Base-by-base conservation (phyloP, 2,113 vertebrate genomes). In the Stigmatopora nigra region DNA sequence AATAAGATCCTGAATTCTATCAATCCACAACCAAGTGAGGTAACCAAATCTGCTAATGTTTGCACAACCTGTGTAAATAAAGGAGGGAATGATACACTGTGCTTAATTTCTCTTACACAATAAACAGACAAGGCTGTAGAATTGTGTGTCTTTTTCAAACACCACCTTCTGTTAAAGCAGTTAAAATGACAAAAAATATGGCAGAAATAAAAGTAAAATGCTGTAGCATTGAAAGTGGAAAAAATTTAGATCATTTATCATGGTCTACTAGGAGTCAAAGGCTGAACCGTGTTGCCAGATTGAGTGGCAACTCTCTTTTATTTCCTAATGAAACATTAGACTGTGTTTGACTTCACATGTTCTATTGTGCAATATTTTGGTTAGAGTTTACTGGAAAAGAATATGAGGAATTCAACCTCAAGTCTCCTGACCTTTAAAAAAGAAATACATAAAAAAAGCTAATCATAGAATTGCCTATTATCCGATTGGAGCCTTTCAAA, bases 31-130 rank as follows among this genome's bases (percentile, higher is more conserved):
- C 19, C n/a, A 41, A 41, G 36, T 46, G 61, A 70, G 56, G 47
- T 60, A 6, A 64, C 63, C 82, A 80, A 71, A 64, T 61, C 66
- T 20, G 56, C 51, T 25, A 25, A 20, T 65, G 71, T 81, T 83
- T 72, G 74, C 79, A 79, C 78, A 81, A 78, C 83, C 70, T 72
- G 69, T 81, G 73, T 77, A 84, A 78, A 87, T 77, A 67, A 77
- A 64, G 41, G 60, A 64, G 69, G 68, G 64, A 69, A 61, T 79
- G 60, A 70, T 66, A 20, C 15, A 67, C 62, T 19, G 61, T 61
- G 62, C 72, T 66, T 57, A 17, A 20, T 73, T 59, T 75, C 20
- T 64, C 41, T 77, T 64, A 69, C 48, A 44, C 77, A 81, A 82
- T 22, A 61, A 45, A 22, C 59, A 61, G 13, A 11, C 5, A 16